Percentiles rank a stretch among this genome's conserved stretches.
Evolutionary conservation across 2,888 invertebrate species (phyloP).

Genomic region (Graphium colonna): DNA sequence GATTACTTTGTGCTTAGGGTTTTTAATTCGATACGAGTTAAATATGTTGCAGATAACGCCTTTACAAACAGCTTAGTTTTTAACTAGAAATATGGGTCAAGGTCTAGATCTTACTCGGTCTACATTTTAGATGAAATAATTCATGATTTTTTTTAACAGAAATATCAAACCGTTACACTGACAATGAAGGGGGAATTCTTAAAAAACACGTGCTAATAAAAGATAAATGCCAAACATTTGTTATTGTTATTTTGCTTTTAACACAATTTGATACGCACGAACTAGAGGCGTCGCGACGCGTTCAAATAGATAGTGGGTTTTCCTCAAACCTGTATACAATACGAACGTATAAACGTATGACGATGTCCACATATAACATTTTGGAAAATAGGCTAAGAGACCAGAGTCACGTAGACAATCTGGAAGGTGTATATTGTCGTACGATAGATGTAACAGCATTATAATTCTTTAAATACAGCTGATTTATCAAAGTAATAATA

Average conservation of each 20-base stretch:
- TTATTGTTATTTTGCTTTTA: constrained; percentile 6
- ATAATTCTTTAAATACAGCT: too few species aligned
- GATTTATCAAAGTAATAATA: too few species aligned
- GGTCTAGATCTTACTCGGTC: too few species aligned
- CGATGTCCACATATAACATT: too few species aligned
- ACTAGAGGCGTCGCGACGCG: background rate
- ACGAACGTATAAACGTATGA: background rate
- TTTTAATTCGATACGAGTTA: too few species aligned
- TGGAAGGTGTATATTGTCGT: too few species aligned
- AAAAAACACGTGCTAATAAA: constrained; percentile 8
- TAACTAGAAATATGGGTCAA: too few species aligned
- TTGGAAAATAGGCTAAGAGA: background rate
- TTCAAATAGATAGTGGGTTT: background rate
- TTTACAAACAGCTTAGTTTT: too few species aligned
- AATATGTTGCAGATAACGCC: too few species aligned
- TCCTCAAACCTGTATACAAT: background rate
- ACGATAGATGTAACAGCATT: too few species aligned
- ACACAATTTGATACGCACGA: constrained; percentile 11
- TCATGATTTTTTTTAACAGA: constrained; percentile 50
- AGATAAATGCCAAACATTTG: constrained; percentile 4
- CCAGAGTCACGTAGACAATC: background rate
- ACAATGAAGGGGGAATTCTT: constrained; percentile 2
- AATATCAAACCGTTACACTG: background rate
- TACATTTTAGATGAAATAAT: too few species aligned
- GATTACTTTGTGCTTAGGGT: too few species aligned